phyloP scores from a whole-genome alignment of 2,888 invertebrate species.

The Caenorhabditis sp. region DNA sequence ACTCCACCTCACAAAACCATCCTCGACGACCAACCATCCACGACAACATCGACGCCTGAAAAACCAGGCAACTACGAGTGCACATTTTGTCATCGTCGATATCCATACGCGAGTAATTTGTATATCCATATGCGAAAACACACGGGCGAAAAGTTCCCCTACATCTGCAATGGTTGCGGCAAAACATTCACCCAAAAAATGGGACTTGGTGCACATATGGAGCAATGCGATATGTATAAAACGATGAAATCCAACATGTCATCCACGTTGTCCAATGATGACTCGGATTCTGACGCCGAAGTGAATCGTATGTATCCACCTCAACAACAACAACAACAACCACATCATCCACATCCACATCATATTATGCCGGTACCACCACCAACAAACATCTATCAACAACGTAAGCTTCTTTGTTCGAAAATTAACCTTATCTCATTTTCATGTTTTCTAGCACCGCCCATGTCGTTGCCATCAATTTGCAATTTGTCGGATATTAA shows the following conservation, averaged over 20 bases:
- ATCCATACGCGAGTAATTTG: constrained; percentile 68
- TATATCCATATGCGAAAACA: constrained; percentile 70
- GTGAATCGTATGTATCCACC: constrained; percentile 2
- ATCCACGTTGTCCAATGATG: constrained; percentile 18
- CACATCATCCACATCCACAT: neutral
- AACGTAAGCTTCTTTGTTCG: no score
- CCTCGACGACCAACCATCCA: neutral
- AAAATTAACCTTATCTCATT: neutral
- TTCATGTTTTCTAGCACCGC: constrained; percentile 8
- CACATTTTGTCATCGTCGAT: constrained; percentile 66
- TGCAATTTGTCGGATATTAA: constrained; percentile 4
- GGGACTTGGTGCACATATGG: constrained; percentile 67
- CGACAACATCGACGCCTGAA: constrained; percentile 8
- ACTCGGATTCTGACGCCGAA: constrained; percentile 38
- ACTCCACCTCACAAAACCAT: constrained; percentile 10
- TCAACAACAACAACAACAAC: neutral
- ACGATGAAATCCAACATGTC: constrained; percentile 4
- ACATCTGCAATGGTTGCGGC: constrained; percentile 64
- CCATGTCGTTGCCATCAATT: constrained; percentile 15
- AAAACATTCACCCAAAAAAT: constrained; percentile 67
- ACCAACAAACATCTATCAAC: constrained; percentile 32
- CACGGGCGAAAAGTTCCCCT: constrained; percentile 61
- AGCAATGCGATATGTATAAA: constrained; percentile 60
- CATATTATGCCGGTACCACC: constrained; percentile 6
- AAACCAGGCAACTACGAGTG: constrained; percentile 47